A percentile compares a stretch with the other conserved stretches of the same genome.
Evolutionary conservation across 2,797 vertebrate genomes (phyloP).

Genomic region (Rhyacichthys aspro): DNA sequence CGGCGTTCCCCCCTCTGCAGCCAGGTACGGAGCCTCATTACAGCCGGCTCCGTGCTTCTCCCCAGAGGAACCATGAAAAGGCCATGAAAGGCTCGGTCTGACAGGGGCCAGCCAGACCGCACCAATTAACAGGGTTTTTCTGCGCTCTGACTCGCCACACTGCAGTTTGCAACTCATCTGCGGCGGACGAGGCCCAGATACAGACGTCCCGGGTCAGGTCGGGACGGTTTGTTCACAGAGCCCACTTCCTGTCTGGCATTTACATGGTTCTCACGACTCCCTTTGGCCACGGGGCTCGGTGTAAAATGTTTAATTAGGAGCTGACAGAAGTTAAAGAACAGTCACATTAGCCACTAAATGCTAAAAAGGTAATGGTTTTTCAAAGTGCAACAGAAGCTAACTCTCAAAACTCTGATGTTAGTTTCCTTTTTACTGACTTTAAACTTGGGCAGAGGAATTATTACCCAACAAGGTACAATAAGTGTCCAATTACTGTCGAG

Average conservation of each 20-base stretch:
- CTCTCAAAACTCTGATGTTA: not conserved
- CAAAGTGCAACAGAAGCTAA: not conserved
- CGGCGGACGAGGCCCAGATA: constrained; percentile 7
- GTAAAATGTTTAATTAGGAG: constrained; percentile 8
- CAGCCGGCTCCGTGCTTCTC: constrained; percentile 71
- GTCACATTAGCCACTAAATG: constrained; percentile 2
- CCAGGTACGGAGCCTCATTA: constrained; percentile 80
- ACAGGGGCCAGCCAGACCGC: constrained; percentile 76
- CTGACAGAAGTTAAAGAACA: constrained; percentile 14
- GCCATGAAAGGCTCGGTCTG: constrained; percentile 79
- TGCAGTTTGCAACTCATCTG: constrained; percentile 67
- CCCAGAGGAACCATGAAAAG: constrained; percentile 78
- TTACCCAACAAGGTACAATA: not conserved
- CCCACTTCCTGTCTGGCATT: constrained; percentile 14
- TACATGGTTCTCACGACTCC: constrained; percentile 31
- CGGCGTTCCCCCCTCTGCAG: constrained; percentile 72
- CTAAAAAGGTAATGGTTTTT: constrained; percentile 3
- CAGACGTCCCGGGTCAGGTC: constrained; percentile 56
- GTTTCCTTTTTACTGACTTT: not conserved
- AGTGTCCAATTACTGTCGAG: not conserved
- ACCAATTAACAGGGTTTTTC: constrained; percentile 79
- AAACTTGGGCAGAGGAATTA: not conserved
- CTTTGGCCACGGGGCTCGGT: not conserved
- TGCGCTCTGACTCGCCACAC: constrained; percentile 62
- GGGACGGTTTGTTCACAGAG: constrained; percentile 53